A percentile compares a stretch with the other conserved stretches of the same genome.
Evolutionary conservation across 2,888 invertebrate genomes (phyloP).

Genomic region (Euzophera pinguis): DNA sequence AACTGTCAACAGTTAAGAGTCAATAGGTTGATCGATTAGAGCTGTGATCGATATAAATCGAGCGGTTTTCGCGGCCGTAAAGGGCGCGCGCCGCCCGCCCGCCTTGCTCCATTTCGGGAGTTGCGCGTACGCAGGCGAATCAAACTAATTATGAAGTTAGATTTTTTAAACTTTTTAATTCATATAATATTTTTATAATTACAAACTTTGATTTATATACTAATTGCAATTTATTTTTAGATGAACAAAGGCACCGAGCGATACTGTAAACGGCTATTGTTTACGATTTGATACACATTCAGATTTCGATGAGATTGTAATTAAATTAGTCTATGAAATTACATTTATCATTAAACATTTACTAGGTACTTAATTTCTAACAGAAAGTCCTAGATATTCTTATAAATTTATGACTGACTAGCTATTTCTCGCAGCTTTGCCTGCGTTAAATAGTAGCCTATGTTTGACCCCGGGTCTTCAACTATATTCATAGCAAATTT

Average conservation of each 20-base stretch:
- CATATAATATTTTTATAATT: background rate
- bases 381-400: too few species aligned
- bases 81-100: constrained; percentile 32
- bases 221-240: background rate
- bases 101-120: constrained; percentile 56
- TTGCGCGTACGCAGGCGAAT: constrained; percentile 32
- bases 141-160: constrained; percentile 18
- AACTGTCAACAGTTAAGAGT: constrained; percentile 18
- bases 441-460: too few species aligned
- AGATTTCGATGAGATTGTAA: too few species aligned
- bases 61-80: constrained; percentile 31
- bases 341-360: too few species aligned
- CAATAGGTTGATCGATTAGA: constrained; percentile 19
- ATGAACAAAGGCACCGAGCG: background rate
- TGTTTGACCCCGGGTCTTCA: too few species aligned
- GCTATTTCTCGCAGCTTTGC: too few species aligned
- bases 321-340: too few species aligned
- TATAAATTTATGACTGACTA: too few species aligned
- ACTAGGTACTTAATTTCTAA: too few species aligned
- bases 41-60: constrained; percentile 23
- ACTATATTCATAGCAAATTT: too few species aligned
- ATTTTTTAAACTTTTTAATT: background rate
- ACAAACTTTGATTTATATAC: background rate
- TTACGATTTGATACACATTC: background rate
- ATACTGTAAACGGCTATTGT: background rate